Percentiles rank a stretch among this genome's conserved stretches.
phyloP scores from a whole-genome alignment of 2,113 vertebrate genomes.

The Passer domesticus region DNA sequence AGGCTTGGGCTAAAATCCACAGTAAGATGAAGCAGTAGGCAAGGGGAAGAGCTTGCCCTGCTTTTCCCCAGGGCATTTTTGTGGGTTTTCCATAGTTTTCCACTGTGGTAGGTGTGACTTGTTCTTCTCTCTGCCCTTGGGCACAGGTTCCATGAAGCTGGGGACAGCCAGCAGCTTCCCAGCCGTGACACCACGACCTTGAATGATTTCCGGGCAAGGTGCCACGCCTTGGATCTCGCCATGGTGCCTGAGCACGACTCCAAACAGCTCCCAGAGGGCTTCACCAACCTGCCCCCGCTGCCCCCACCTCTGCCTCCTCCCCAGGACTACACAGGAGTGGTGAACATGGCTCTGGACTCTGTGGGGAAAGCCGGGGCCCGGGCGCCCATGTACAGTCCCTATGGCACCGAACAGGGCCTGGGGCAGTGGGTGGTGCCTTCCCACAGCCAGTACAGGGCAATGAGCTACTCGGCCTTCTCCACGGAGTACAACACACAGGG shows the following conservation, averaged over 20 bases:
- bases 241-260: constrained; percentile 76
- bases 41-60: not conserved
- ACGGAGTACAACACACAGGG: constrained; percentile 81
- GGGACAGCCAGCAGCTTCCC: constrained; percentile 39
- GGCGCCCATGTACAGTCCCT: constrained; percentile 79
- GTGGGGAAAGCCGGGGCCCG: constrained; percentile 76
- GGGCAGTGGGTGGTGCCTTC: constrained; percentile 82
- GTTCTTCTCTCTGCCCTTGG: not conserved
- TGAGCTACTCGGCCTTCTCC: constrained; percentile 72
- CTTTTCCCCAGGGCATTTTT: not conserved
- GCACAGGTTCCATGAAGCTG: constrained; percentile 49
- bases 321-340: constrained; percentile 82
- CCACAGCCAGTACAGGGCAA: constrained; percentile 77
- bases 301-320: constrained; percentile 55
- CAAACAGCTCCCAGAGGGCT: constrained; percentile 61
- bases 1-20: not conserved
- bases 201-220: constrained; percentile 64
- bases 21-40: not conserved
- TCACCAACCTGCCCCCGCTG: constrained; percentile 56
- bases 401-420: constrained; percentile 77
- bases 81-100: constrained; percentile 28
- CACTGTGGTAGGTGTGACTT: constrained; percentile 67
- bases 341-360: constrained; percentile 77
- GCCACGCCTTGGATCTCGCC: constrained; percentile 76
- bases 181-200: not conserved